Conservation (phyloP, 2,888 invertebrate species). For the Polydrusus tereticollis region DNA sequence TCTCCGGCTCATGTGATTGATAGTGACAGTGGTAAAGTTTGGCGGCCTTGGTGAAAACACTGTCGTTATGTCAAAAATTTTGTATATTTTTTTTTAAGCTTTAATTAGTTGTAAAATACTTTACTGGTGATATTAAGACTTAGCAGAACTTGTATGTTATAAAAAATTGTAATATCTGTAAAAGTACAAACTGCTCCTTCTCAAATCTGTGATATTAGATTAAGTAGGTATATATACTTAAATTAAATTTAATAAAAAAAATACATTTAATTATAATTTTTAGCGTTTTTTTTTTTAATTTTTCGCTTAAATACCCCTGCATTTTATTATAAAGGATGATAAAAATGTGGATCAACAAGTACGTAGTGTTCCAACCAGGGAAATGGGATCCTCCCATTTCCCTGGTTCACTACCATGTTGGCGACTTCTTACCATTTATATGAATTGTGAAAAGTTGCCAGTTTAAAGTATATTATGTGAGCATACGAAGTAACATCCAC, state of each 20-base stretch:
- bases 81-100: constrained; percentile 5
- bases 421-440: too few relatives aligned
- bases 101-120: constrained; percentile 16
- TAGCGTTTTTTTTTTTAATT: background rate
- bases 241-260: background rate
- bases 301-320: background rate
- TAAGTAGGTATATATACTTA: background rate
- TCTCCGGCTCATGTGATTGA: constrained; percentile 74
- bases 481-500: too few relatives aligned
- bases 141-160: constrained; percentile 3
- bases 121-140: constrained; percentile 15
- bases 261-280: background rate
- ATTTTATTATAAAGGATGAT: too few relatives aligned
- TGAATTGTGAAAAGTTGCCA: too few relatives aligned
- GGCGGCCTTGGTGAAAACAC: constrained; percentile 71
- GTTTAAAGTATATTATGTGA: too few relatives aligned
- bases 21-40: constrained; percentile 69
- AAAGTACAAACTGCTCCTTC: constrained; percentile 8
- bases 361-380: too few relatives aligned
- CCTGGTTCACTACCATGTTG: too few relatives aligned
- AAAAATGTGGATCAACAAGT: too few relatives aligned
- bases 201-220: constrained; percentile 13
- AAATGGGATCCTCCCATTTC: too few relatives aligned
- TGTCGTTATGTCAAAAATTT: background rate
- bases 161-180: constrained; percentile 2